Conservation (phyloP, 1,140 invertebrate genomes). For the Diachasma alloeum region DNA sequence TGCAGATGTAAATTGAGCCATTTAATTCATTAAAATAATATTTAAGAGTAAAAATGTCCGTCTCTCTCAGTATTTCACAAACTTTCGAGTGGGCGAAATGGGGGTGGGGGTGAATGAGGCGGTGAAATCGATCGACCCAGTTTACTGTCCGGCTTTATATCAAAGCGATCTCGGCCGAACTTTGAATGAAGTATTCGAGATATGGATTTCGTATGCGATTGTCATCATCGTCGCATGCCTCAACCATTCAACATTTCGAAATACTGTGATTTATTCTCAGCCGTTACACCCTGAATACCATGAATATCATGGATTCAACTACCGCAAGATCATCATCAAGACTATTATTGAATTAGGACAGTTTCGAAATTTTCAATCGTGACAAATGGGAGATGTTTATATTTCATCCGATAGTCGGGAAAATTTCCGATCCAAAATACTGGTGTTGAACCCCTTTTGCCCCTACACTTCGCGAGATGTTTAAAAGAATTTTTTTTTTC, state of each 20-base stretch:
- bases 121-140: constrained; percentile 52
- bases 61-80: constrained; percentile 22
- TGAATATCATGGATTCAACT: background rate
- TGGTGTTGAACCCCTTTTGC: too few relatives aligned
- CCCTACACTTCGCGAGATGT: too few relatives aligned
- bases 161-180: constrained; percentile 32
- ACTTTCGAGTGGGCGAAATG: constrained; percentile 14
- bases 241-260: background rate
- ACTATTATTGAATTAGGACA: too few relatives aligned
- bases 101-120: constrained; percentile 3
- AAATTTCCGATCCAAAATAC: too few relatives aligned
- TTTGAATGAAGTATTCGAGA: constrained; percentile 34
- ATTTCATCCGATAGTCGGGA: too few relatives aligned
- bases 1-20: constrained; percentile 19
- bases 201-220: constrained; percentile 25
- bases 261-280: background rate
- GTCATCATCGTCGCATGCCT: constrained; percentile 25
- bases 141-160: constrained; percentile 36
- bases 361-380: too few relatives aligned
- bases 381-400: too few relatives aligned
- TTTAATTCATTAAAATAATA: constrained; percentile 1
- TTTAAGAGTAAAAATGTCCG: constrained; percentile 23
- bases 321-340: background rate
- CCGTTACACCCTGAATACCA: background rate
- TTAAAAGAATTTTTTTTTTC: too few relatives aligned